Conservation (phyloP, 2,797 vertebrate genomes). For the Sorex maritimensis region DNA sequence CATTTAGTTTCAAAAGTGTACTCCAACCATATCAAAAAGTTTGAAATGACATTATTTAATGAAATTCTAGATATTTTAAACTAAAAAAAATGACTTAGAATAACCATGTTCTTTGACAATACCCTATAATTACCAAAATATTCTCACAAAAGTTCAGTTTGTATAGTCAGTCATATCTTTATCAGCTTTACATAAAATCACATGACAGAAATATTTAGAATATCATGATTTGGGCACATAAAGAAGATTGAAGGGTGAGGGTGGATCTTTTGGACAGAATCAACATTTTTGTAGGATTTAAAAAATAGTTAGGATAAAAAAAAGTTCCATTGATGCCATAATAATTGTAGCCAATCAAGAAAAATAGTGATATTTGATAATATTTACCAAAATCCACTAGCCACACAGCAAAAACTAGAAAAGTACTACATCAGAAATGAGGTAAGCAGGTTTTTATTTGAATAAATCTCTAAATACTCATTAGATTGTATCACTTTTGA, state of each 20-base stretch:
- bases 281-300: slow-evolving; percentile 6
- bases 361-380: not conserved
- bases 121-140: slow-evolving; percentile 3
- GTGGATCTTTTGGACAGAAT: not conserved
- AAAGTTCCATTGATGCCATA: not conserved
- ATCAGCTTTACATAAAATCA: slow-evolving; percentile 13
- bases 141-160: not conserved
- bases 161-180: not conserved
- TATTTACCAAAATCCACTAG: not conserved
- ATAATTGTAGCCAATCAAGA: not conserved
- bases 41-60: not conserved
- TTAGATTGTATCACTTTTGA: not conserved
- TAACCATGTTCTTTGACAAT: not conserved
- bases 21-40: not conserved
- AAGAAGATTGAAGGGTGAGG: not conserved
- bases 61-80: not conserved
- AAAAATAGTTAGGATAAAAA: not conserved
- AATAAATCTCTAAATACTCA: not conserved
- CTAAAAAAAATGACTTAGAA: not conserved
- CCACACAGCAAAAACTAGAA: not conserved
- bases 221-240: not conserved
- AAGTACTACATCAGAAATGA: not conserved
- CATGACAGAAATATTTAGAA: not conserved
- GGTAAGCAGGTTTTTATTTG: not conserved
- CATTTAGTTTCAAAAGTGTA: slow-evolving; percentile 61